A percentile compares a stretch with the other conserved stretches of the same genome.
Evolutionary conservation across 2,113 vertebrate genomes (phyloP).

Genomic region (Pyxicephalus adspersus): DNA sequence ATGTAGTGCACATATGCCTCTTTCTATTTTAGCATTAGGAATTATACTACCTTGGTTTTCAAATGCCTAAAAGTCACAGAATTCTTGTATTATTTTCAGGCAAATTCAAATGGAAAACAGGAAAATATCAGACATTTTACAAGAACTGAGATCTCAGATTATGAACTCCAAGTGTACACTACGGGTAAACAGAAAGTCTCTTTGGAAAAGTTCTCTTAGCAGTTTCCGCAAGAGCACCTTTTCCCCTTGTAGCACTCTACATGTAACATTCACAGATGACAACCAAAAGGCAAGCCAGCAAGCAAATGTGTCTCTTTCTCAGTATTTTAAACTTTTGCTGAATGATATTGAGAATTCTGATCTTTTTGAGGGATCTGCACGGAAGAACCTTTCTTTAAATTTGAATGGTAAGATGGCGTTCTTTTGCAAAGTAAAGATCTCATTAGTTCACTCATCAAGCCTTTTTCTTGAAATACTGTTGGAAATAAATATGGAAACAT

Average conservation of each 20-base stretch:
- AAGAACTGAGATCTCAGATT: constrained; percentile 76
- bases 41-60: too few relatives aligned
- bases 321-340: constrained; percentile 75
- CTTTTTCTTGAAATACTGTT: too few relatives aligned
- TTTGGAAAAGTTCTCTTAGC: constrained; percentile 79
- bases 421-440: neutral
- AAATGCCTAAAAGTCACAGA: too few relatives aligned
- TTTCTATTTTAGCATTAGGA: too few relatives aligned
- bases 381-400: constrained; percentile 77
- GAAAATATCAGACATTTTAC: constrained; percentile 72
- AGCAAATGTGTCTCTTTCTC: constrained; percentile 66
- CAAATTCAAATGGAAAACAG: constrained; percentile 66
- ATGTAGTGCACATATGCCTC: too few relatives aligned
- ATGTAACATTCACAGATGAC: constrained; percentile 48
- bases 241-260: constrained; percentile 71
- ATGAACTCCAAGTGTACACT: constrained; percentile 69
- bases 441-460: too few relatives aligned
- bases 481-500: too few relatives aligned
- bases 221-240: constrained; percentile 79
- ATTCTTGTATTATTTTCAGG: constrained; percentile 65
- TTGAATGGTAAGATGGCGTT: constrained; percentile 70
- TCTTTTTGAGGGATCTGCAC: constrained; percentile 75
- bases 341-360: constrained; percentile 73
- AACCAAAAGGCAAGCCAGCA: neutral
- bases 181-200: constrained; percentile 71